Evolutionary conservation across 2,888 invertebrate species (phyloP), one percentile per base, ranked within the genome.

Genomic region (Cybosia mesomella): DNA sequence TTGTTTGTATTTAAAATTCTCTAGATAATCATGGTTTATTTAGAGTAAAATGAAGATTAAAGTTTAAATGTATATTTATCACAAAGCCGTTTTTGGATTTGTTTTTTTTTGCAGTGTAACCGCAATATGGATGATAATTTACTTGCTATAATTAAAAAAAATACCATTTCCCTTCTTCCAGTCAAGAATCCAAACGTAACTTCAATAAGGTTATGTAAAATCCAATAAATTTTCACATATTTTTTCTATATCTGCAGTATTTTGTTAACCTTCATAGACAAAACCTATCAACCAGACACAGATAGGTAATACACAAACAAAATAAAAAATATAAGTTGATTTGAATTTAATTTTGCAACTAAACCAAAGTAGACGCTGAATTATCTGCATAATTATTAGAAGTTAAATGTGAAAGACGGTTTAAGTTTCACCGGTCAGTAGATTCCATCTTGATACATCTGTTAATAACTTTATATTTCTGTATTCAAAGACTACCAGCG

Each of bases 381-480:
- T 43, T n/a, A n/a, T n/a, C n/a, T 43, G 18, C 10, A 49, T 49
- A 49, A 49, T 49, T 49, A 49, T n/a, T 43, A n/a, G 8, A n/a
- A 49, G 5, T 49, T 1, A 7, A 18, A 43, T 8, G 15, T 18
- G 18, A 43, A 43, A 18, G 3, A n/a, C 9, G 8, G n/a, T 8
- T 49, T 49, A 49, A 43, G 18, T 18, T 18, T n/a, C 8, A 49
- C n/a, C 18, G 18, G 18, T 43, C 8, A 49, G 49, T 9, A 49
- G 57, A 57, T 34, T 58, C 9, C 10, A n/a, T 34, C 18, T n/a
- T 9, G 5, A 58, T 58, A 34, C 9, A 34, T n/a, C 28, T n/a
- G 18, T 32, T 32, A 28, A 54, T 54, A 54, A 55, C 22, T 55
- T 55, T 22, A 55, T 24, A 55, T 22, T 57, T 62, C n/a, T 58